These are phyloP conservation scores for Tridacna crocea DNA, from an alignment of 2,888 invertebrate genomes.

Conservation along the genomic window DNA sequence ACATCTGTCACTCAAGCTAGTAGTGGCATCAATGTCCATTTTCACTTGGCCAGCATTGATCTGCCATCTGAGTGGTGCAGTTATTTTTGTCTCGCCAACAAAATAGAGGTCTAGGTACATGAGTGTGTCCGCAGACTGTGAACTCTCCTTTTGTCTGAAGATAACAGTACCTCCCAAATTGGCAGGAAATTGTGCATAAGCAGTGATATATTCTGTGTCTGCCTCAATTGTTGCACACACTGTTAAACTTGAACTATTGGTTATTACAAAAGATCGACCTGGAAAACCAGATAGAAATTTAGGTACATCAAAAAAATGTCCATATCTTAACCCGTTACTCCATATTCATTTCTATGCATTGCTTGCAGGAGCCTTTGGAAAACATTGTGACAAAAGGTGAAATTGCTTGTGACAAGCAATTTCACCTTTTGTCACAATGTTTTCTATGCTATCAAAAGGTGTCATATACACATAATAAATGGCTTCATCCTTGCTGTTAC, in stretches of 20 bases:
- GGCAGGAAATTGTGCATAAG: conserved; percentile 62
- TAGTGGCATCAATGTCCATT: conserved; percentile 56
- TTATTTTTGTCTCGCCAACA: conserved; percentile 32
- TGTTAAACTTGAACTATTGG: conserved; percentile 3
- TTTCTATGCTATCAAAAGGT: no score
- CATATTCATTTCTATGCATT: no score
- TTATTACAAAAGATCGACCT: conserved; percentile 67
- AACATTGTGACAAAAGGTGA: no score
- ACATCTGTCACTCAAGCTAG: conserved; percentile 40
- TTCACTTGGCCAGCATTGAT: conserved; percentile 56
- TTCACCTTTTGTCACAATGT: no score
- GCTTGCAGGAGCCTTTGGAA: no score
- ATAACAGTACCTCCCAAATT: conserved; percentile 65
- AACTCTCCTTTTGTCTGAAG: conserved; percentile 65
- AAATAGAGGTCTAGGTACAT: conserved; percentile 64
- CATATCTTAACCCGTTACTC: no score
- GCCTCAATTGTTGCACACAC: conserved; percentile 70
- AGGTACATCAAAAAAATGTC: not conserved
- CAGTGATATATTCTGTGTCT: conserved; percentile 63
- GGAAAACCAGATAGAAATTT: conserved; percentile 24
- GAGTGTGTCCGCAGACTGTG: conserved; percentile 55
- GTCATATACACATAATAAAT: no score
- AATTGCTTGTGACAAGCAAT: no score
- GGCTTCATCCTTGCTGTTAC: no score
- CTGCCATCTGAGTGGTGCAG: conserved; percentile 51